phyloP scores from a whole-genome alignment of 2,888 invertebrate species.

The Pachydiplax longipennis region DNA sequence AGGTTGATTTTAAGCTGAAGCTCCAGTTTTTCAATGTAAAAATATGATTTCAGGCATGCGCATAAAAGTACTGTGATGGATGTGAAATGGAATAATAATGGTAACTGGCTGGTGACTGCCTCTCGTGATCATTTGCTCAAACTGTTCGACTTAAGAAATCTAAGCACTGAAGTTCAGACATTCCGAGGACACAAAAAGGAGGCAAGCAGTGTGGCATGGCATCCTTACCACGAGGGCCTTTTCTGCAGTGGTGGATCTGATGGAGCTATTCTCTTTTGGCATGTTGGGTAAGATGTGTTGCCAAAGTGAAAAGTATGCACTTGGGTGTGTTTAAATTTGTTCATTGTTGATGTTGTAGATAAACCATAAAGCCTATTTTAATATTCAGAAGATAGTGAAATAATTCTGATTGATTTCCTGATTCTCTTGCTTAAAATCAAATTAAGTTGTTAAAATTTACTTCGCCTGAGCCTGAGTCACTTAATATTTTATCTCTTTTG shows the following conservation, averaged over 20 bases:
- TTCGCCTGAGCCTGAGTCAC: no score
- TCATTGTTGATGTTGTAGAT: no score
- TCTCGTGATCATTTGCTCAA: slow-evolving; percentile 97
- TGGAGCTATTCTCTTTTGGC: slow-evolving; percentile 98
- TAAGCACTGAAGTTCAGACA: slow-evolving; percentile 93
- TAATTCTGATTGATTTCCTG: background rate
- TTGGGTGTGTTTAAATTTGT: background rate
- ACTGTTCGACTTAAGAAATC: slow-evolving; percentile 95
- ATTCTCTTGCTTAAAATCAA: background rate
- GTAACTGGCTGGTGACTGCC: slow-evolving; percentile 99
- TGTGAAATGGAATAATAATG: slow-evolving; percentile 98
- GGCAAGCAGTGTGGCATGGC: slow-evolving; percentile 97
- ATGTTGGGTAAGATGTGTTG: slow-evolving; percentile 78
- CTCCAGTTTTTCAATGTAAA: background rate
- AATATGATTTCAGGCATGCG: slow-evolving; percentile 74
- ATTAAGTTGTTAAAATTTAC: no score
- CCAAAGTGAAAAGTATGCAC: background rate
- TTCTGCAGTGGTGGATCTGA: slow-evolving; percentile 99
- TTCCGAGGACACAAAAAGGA: slow-evolving; percentile 99
- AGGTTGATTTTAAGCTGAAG: no score
- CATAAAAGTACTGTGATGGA: slow-evolving; percentile 99
- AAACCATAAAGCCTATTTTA: background rate
- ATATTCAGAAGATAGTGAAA: no score
- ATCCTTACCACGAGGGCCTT: slow-evolving; percentile 95
- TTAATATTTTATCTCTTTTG: no score